Evolutionary conservation across 2,888 invertebrate genomes (phyloP), one percentile per base, ranked within the genome.

Genomic region (Nasonovia ribisnigri): DNA sequence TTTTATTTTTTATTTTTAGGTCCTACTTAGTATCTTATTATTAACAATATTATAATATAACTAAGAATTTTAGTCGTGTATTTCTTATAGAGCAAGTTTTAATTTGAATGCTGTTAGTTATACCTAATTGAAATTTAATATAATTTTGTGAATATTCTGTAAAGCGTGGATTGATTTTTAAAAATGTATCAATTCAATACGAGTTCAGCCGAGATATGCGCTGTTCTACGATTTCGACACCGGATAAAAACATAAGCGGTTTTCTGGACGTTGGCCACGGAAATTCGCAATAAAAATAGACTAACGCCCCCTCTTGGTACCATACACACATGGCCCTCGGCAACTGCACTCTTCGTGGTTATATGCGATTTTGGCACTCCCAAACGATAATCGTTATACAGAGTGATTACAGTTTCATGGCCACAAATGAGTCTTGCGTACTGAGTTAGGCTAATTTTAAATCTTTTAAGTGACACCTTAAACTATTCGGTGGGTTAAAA

Each of bases 211-310:
- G 36, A 13, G 26, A 84, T 86, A 54, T 77, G 36, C 10, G 43
- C 10, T 84, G 36, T 42, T 43, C 51, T 84, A 91, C 84, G 16
- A 91, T 92, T 87, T 87, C 46, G 86, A 48, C 60, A 60, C 46
- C 60, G 57, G 87, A 92, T 86, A 87, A 92, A 92, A 92, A 92
- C 84, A 57, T 86, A 86, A 86, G 87, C 57, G 54, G 46, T 46
- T 51, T 92, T 92, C 51, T 92, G 92, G 88, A 42, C 42, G 42
- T 54, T 3, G 10, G 29, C 92, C 92, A 92, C 42, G 77, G 54
- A 92, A 54, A 92, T 92, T 88, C 11, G 88, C 92, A 92, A 92
- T 88, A 88, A 92, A 92, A 92, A 92, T 92, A 92, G 92, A 92
- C 54, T 77, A 92, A 88, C 88, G 92, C 92, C 88, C 88, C 51